Evolutionary conservation across 2,797 vertebrate genomes (phyloP).

Genomic region (Aldrovandia affinis): DNA sequence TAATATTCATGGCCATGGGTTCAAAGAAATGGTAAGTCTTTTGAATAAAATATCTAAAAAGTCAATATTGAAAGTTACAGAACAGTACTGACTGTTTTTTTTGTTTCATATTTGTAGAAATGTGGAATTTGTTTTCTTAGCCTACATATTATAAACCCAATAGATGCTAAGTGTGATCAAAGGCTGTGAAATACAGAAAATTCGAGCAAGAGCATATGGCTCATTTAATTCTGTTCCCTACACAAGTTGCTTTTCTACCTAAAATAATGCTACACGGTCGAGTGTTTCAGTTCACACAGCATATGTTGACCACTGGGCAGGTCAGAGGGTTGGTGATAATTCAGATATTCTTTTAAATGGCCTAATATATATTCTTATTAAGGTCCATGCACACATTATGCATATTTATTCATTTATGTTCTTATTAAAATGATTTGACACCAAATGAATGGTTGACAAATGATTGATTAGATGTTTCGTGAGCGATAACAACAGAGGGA

Average conservation of each 20-base stretch:
- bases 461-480: too few species aligned
- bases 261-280: background rate
- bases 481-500: too few species aligned
- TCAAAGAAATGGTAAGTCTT: conserved; percentile 1
- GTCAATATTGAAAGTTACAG: background rate
- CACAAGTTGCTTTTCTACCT: background rate
- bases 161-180: background rate
- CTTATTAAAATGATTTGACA: background rate
- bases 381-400: background rate
- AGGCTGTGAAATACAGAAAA: background rate
- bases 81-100: background rate
- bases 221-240: background rate
- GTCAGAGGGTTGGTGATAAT: background rate
- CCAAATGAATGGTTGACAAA: too few species aligned
- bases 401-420: background rate
- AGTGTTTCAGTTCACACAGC: background rate
- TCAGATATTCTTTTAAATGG: background rate
- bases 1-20: background rate
- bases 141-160: background rate
- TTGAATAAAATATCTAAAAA: background rate
- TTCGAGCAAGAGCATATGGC: background rate
- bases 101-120: background rate
- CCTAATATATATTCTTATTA: background rate
- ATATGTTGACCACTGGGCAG: background rate
- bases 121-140: background rate